These are phyloP conservation scores for Caracal caracal DNA, from an alignment of 2,113 vertebrate species.

Conservation along the genomic window DNA sequence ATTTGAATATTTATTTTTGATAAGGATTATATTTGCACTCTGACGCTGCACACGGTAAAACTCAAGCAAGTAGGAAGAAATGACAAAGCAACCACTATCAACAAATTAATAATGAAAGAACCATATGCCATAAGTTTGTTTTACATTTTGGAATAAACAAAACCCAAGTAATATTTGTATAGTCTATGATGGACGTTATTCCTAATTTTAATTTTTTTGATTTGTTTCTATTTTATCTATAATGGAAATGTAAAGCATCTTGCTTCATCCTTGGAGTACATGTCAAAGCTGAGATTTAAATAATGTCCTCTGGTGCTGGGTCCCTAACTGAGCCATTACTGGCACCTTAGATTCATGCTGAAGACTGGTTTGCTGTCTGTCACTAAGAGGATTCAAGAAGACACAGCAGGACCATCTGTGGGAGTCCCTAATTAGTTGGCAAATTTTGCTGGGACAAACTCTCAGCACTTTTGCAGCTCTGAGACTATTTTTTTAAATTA, in stretches of 20 bases:
- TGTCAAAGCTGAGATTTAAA: neutral
- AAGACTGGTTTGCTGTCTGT: neutral
- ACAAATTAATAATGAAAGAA: neutral
- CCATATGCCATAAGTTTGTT: neutral
- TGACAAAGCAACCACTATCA: neutral
- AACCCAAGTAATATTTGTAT: neutral
- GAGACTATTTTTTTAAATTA: neutral
- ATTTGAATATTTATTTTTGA: neutral
- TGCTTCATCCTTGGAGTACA: neutral
- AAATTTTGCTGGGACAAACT: constrained; percentile 36
- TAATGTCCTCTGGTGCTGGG: neutral
- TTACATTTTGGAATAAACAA: neutral
- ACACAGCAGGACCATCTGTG: neutral
- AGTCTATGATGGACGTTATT: neutral
- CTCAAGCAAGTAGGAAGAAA: neutral
- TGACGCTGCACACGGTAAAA: neutral
- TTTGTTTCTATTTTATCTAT: neutral
- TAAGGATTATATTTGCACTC: neutral
- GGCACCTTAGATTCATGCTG: neutral
- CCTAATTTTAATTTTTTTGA: neutral
- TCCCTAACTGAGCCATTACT: neutral
- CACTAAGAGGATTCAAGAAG: neutral
- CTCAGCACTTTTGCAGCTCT: neutral
- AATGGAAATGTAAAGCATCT: neutral
- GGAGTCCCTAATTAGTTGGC: neutral